These are phyloP conservation scores for Volucella zonaria DNA, from an alignment of 2,888 invertebrate genomes.

Conservation along the genomic window DNA sequence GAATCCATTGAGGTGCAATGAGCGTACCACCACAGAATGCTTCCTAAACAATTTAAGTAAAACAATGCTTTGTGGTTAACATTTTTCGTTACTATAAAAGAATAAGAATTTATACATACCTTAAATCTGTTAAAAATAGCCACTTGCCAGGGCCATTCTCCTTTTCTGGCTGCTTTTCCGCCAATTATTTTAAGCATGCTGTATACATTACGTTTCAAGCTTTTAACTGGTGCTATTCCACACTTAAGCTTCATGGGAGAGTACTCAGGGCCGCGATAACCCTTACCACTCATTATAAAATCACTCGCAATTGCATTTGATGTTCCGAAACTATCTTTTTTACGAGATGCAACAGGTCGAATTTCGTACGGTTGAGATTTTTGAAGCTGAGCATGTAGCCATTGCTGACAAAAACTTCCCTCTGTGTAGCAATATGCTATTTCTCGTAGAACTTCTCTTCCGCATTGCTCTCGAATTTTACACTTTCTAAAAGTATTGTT, in stretches of 20 bases:
- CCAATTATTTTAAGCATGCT: conserved; percentile 93
- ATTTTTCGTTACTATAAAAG: conserved; percentile 6
- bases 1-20: conserved; percentile 91
- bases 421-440: conserved; percentile 93
- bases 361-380: conserved; percentile 79
- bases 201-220: conserved; percentile 80
- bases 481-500: conserved; percentile 86
- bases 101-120: conserved; percentile 82
- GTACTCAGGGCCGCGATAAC: conserved; percentile 82
- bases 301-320: conserved; percentile 79
- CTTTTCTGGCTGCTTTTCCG: conserved; percentile 89
- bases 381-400: conserved; percentile 83
- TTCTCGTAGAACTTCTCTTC: conserved; percentile 90
- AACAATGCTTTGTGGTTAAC: conserved; percentile 8
- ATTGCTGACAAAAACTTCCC: conserved; percentile 91
- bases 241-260: conserved; percentile 82
- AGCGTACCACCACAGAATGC: conserved; percentile 95
- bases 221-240: conserved; percentile 80
- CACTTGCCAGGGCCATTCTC: conserved; percentile 98
- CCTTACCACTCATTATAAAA: conserved; percentile 80
- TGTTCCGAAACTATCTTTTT: conserved; percentile 76
- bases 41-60: conserved; percentile 84
- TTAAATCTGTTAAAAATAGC: conserved; percentile 92
- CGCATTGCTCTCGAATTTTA: conserved; percentile 88
- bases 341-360: conserved; percentile 76